Base-by-base conservation (phyloP, 2,113 vertebrate genomes). In the Argyrosomus japonicus region DNA sequence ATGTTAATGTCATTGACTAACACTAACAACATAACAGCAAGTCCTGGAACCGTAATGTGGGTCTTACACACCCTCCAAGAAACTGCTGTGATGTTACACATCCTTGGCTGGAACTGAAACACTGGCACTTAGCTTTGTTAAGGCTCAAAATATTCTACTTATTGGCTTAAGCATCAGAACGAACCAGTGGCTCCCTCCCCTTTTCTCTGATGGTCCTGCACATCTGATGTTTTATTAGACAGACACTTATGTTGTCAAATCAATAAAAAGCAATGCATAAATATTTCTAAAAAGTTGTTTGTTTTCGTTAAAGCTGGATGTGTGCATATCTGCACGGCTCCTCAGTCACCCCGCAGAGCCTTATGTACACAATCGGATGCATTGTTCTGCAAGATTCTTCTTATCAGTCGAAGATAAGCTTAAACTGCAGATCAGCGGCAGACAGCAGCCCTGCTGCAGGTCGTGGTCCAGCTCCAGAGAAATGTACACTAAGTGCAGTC, bases 401-500 rank as follows among this genome's bases (percentile, higher is more conserved):
- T 94, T 94, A 94, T 95, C 94, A 86, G 88, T 53, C 50, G 18
- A 77, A 77, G 84, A 63, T 70, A 57, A 62, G 68, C 60, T 75
- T 5, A 61, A 77, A 87, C 75, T 73, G 82, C 36, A 80, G 79
- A 86, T 82, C 84, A 53, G 68, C 8, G 73, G 82, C 87, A 87
- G 72, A 77, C 87, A 83, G 87, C 83, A 79, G 77, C 87, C 84
- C 86, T 47, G 90, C 88, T 86, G 85, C 88, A 83, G 67, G 89
- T 91, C n/a, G 71, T 84, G 92, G 86, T 93, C 88, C 88, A 86
- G 74, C 87, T 90, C 79, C 91, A 75, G 75, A 89, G 90, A 95
- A 94, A 95, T 95, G 92, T 93, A 95, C 91, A 94, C 91, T 81
- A 94, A 87, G 85, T 89, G 84, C 93, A 95, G 70, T 84, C 87